phyloP scores from a whole-genome alignment of 2,113 vertebrate species.

The Triplophysa dalaica region DNA sequence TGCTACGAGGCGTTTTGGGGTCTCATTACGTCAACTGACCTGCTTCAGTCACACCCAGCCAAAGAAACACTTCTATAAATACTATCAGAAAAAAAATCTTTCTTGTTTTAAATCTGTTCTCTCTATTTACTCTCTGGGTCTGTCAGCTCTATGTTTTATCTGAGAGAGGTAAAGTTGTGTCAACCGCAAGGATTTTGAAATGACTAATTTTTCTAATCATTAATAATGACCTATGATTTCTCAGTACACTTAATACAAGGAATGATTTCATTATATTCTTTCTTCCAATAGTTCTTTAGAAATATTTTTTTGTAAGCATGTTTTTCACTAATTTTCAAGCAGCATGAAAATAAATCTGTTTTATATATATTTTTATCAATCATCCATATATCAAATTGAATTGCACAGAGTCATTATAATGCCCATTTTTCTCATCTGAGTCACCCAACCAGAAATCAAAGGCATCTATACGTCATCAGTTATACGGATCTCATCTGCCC shows the following conservation, averaged over 20 bases:
- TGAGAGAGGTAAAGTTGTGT: not conserved
- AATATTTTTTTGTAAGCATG: too few relatives aligned
- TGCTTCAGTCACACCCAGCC: not conserved
- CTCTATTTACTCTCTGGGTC: too few relatives aligned
- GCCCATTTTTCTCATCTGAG: not conserved
- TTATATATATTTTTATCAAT: not conserved
- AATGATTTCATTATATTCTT: too few relatives aligned
- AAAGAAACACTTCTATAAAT: not conserved
- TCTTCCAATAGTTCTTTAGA: too few relatives aligned
- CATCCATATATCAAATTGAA: not conserved
- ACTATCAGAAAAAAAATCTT: not conserved
- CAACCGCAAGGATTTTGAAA: not conserved
- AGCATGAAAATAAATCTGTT: not conserved
- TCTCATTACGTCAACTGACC: not conserved
- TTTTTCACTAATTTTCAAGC: not conserved
- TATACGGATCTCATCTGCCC: too few relatives aligned
- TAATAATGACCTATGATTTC: not conserved
- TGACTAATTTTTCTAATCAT: not conserved
- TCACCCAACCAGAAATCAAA: not conserved
- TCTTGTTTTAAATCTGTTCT: not conserved
- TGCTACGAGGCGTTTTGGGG: not conserved
- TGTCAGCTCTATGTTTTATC: not conserved
- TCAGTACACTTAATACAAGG: too few relatives aligned
- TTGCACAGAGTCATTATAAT: not conserved
- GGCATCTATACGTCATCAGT: not conserved